These are phyloP conservation scores for Spheniscus humboldti DNA, from an alignment of 2,797 vertebrate genomes.

Conservation along the genomic window DNA sequence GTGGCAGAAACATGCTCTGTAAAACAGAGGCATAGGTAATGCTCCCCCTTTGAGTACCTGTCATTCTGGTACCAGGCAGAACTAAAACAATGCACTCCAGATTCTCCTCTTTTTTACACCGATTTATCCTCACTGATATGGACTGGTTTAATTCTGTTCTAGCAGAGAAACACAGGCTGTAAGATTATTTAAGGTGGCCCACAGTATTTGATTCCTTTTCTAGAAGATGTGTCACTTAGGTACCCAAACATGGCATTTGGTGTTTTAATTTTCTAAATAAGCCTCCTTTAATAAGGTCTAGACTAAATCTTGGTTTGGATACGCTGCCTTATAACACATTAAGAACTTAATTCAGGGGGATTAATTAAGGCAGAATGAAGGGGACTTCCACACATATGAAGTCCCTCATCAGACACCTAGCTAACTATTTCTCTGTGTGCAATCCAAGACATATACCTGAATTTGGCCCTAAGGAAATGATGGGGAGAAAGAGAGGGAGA, in stretches of 20 bases:
- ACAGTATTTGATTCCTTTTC: background rate
- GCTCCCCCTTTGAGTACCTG: background rate
- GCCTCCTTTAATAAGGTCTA: background rate
- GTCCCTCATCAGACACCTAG: background rate
- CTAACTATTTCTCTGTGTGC: background rate
- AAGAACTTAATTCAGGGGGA: background rate
- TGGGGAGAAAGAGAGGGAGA: rapidly evolving
- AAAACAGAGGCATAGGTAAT: background rate
- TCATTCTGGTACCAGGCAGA: background rate
- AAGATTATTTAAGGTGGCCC: background rate
- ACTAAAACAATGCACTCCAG: background rate
- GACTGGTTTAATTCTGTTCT: background rate
- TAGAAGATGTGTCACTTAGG: background rate
- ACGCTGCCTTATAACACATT: background rate
- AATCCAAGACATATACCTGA: background rate
- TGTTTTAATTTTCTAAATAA: background rate
- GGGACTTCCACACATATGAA: background rate
- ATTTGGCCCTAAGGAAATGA: background rate
- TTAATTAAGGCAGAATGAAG: background rate
- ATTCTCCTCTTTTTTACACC: background rate
- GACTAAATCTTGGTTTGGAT: background rate
- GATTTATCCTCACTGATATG: background rate
- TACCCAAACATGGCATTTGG: background rate
- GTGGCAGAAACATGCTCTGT: background rate
- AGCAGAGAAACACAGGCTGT: background rate